Base-by-base conservation (phyloP, 2,888 invertebrate species). In the Stomorhina lunata region DNA sequence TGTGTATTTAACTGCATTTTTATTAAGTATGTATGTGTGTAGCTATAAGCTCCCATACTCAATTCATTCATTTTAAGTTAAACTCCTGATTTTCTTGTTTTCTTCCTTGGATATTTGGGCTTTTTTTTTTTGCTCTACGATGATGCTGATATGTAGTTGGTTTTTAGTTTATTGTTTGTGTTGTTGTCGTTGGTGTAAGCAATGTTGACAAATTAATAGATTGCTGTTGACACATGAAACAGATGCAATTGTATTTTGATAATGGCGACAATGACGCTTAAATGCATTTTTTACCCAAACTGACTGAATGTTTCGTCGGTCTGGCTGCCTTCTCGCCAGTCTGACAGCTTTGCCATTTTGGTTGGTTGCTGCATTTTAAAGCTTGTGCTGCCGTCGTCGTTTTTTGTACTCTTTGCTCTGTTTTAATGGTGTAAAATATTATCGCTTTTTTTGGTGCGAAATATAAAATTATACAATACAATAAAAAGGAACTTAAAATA, bases 161-260 rank as follows among this genome's bases (percentile, higher is more conserved):
- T 43, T 12, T 75, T 22, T 59, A 17, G 40, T 27, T 48, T 68
- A 75, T 32, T 78, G 76, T 63, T 66, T 69, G 63, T 85, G 76
- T 48, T 77, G 85, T 81, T 80, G 83, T 81, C 50, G 81, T 80
- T 65, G 66, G 73, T 83, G 77, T 69, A 72, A 76, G 75, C 83
- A 81, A 87, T 88, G 88, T 88, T 88, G 88, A 88, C 89, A 88
- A 88, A 89, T 88, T 89, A 88, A 88, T 88, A 89, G 88, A 89
- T 89, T 88, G 89, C 85, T 86, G 86, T 86, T 88, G 88, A 88
- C 88, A 88, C 87, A 88, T 87, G 87, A 87, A 85, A 84, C 83
- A 81, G 85, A 84, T 84, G 84, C 84, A 83, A 85, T 84, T 80
- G 82, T 80, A 81, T 85, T 84, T 82, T 85, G 85, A 85, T 81